These are phyloP conservation scores for Laspeyria flexula DNA, from an alignment of 2,888 invertebrate genomes.

Conservation along the genomic window DNA sequence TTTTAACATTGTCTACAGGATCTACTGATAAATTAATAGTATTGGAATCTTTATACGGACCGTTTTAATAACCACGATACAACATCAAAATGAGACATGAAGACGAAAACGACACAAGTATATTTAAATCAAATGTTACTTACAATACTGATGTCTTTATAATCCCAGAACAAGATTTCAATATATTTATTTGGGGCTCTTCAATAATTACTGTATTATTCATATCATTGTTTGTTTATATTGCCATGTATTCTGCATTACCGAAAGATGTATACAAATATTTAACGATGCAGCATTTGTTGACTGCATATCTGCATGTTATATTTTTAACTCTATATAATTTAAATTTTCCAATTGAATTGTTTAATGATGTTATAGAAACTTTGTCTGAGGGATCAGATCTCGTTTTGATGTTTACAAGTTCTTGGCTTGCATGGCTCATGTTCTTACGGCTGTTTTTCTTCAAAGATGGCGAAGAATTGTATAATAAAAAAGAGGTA, in stretches of 20 bases:
- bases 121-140: too few relatives aligned
- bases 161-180: too few relatives aligned
- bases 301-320: conserved; percentile 22
- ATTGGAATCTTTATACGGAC: too few relatives aligned
- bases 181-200: conserved; percentile 11
- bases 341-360: not conserved
- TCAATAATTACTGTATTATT: conserved; percentile 2
- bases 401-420: conserved; percentile 26
- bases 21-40: too few relatives aligned
- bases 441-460: conserved; percentile 43
- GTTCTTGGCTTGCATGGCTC: conserved; percentile 33
- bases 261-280: conserved; percentile 26
- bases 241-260: conserved; percentile 11
- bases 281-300: conserved; percentile 33
- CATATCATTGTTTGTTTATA: conserved; percentile 11
- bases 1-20: too few relatives aligned
- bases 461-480: conserved; percentile 31
- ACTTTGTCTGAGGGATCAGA: conserved; percentile 23
- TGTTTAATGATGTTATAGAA: not conserved
- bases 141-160: too few relatives aligned
- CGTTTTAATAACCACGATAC: too few relatives aligned
- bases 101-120: too few relatives aligned
- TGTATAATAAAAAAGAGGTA: conserved; percentile 37
- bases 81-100: too few relatives aligned
- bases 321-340: conserved; percentile 19